These are phyloP conservation scores for Puma concolor DNA, from an alignment of 2,113 vertebrate species.

Conservation along the genomic window DNA sequence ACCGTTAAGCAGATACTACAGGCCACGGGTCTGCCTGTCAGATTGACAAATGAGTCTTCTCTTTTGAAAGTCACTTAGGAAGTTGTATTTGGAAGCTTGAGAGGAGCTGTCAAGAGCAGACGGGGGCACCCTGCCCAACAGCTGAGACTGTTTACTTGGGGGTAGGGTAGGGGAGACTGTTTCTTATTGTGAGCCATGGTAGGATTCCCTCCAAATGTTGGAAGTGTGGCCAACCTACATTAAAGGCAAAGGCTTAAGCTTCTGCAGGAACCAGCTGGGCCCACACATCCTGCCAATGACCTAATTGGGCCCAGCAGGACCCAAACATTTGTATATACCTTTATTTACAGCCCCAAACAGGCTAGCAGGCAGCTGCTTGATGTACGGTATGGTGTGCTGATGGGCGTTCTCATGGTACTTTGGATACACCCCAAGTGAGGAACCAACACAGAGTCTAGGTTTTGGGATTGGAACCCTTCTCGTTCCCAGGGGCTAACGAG, in stretches of 20 bases:
- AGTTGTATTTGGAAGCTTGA: slow-evolving; percentile 32
- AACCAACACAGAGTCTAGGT: neutral
- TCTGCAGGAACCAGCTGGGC: neutral
- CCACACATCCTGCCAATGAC: neutral
- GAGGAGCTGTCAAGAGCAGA: neutral
- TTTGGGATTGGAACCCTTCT: neutral
- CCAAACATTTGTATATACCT: neutral
- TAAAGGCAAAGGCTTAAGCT: neutral
- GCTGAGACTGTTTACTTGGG: neutral
- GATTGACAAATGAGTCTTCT: slow-evolving; percentile 50
- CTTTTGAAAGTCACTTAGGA: slow-evolving; percentile 51
- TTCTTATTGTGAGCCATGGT: neutral
- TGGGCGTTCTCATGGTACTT: neutral
- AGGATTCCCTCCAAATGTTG: neutral
- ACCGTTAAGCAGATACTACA: neutral
- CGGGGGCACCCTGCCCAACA: neutral
- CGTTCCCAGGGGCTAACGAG: neutral
- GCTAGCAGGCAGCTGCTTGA: neutral
- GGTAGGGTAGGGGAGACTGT: neutral
- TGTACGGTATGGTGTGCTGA: neutral
- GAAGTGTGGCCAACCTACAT: neutral
- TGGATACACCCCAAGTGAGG: neutral
- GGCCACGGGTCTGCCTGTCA: slow-evolving; percentile 35
- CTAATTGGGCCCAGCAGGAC: neutral
- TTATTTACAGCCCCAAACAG: neutral